These are phyloP conservation scores for Pogoniulus pusillus DNA, from an alignment of 2,797 vertebrate species.

Conservation along the genomic window DNA sequence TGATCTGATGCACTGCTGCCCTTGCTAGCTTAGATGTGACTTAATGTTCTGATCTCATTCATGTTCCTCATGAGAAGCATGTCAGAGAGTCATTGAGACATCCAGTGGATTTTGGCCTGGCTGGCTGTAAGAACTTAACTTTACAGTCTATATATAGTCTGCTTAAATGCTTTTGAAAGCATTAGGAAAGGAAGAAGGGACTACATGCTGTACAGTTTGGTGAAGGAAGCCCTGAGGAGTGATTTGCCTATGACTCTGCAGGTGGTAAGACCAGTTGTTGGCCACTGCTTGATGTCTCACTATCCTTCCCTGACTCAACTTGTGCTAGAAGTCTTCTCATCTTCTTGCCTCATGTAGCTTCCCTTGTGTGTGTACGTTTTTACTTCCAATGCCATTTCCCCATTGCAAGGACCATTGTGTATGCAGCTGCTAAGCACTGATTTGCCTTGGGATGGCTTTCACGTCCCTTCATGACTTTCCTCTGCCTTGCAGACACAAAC, in stretches of 20 bases:
- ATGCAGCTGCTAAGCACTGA: not conserved
- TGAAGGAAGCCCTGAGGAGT: not conserved
- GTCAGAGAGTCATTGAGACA: not conserved
- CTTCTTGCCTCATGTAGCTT: not conserved
- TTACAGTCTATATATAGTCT: not conserved
- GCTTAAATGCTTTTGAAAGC: not conserved
- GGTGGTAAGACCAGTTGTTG: not conserved
- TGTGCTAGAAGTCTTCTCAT: not conserved
- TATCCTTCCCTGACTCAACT: not conserved
- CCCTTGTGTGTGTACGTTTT: not conserved
- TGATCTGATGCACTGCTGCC: not conserved
- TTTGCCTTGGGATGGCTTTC: not conserved
- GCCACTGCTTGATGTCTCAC: not conserved
- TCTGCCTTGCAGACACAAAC: not conserved
- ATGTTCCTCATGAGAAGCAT: not conserved
- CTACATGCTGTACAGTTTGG: not conserved
- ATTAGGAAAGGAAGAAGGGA: not conserved
- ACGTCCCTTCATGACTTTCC: not conserved
- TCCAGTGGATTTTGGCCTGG: not conserved
- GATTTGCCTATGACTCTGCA: not conserved
- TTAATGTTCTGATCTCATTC: not conserved
- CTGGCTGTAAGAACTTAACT: not conserved
- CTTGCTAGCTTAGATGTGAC: not conserved
- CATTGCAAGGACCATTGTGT: accelerated
- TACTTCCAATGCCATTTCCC: not conserved